These are phyloP conservation scores for Glyptemys insculpta DNA, from an alignment of 2,797 vertebrate species.

Conservation along the genomic window DNA sequence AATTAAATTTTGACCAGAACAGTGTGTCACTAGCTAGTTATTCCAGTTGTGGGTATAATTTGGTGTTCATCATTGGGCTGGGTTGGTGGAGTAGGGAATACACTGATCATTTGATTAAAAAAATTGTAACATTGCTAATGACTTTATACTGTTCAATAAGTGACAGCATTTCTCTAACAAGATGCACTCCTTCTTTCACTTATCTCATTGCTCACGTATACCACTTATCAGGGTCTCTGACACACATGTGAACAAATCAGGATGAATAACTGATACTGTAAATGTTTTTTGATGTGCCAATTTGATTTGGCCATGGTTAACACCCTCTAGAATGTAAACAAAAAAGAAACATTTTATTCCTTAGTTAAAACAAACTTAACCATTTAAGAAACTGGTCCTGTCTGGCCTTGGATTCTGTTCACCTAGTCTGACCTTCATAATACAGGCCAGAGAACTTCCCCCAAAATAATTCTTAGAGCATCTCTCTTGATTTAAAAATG, in stretches of 20 bases:
- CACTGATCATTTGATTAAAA: neutral
- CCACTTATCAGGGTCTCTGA: neutral
- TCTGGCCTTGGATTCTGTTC: neutral
- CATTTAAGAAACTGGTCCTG: neutral
- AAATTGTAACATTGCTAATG: accelerated
- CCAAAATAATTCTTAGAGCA: neutral
- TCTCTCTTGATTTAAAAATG: neutral
- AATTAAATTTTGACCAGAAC: neutral
- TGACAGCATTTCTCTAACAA: neutral
- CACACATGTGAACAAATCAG: constrained; percentile 72
- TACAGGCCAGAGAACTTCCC: neutral
- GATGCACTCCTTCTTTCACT: no score
- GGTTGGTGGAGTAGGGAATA: neutral
- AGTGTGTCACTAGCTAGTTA: neutral
- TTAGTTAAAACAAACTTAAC: neutral
- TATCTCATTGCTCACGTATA: accelerated
- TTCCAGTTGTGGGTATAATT: neutral
- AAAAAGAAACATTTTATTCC: neutral
- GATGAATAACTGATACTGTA: constrained; percentile 81
- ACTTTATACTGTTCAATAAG: accelerated
- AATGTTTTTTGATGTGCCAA: constrained; percentile 82
- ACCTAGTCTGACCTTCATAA: neutral
- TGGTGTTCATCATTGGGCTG: accelerated
- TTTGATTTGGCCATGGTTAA: neutral
- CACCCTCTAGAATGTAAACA: neutral